Percentiles rank a stretch among this genome's conserved stretches.
Evolutionary conservation across 2,113 vertebrate species (phyloP).

Genomic region (Diadophis punctatus): DNA sequence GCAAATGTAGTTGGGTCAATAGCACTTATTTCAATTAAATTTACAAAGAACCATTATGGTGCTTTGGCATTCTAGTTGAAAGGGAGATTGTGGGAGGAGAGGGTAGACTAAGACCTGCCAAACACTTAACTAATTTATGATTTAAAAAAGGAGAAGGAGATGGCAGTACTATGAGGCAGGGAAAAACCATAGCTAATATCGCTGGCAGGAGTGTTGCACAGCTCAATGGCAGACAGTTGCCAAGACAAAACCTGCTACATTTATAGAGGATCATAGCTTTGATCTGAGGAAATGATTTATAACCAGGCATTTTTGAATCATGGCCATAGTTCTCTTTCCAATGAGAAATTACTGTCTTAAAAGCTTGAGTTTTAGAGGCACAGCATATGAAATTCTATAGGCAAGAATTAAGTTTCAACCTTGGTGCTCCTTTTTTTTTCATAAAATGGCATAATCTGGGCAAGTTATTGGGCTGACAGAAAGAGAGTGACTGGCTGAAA

Average conservation of each 20-base stretch:
- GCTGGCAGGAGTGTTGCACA: conserved; percentile 28
- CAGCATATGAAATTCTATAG: background rate
- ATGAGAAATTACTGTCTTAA: conserved; percentile 7
- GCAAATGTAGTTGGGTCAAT: conserved; percentile 60
- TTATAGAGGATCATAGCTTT: background rate
- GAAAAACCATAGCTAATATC: conserved; percentile 13
- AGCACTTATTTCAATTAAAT: conserved; percentile 70
- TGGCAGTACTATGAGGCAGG: background rate
- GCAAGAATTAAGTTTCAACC: background rate
- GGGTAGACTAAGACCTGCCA: conserved; percentile 18
- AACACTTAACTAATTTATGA: conserved; percentile 54
- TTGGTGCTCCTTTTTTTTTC: background rate
- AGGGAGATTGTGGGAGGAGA: conserved; percentile 8
- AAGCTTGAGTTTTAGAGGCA: background rate
- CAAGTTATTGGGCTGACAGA: background rate
- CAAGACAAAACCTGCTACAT: conserved; percentile 18
- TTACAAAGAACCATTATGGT: conserved; percentile 62
- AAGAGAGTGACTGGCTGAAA: background rate
- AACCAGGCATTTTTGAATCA: background rate
- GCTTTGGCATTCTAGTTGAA: conserved; percentile 47
- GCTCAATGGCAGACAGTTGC: conserved; percentile 41
- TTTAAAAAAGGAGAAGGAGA: background rate
- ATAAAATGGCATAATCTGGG: background rate
- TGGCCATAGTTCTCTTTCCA: background rate
- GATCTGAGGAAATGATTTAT: conserved; percentile 12